Evolutionary conservation across 2,113 vertebrate genomes (phyloP), one percentile per base, ranked within the genome.

Genomic region (Ammodytes marinus): DNA sequence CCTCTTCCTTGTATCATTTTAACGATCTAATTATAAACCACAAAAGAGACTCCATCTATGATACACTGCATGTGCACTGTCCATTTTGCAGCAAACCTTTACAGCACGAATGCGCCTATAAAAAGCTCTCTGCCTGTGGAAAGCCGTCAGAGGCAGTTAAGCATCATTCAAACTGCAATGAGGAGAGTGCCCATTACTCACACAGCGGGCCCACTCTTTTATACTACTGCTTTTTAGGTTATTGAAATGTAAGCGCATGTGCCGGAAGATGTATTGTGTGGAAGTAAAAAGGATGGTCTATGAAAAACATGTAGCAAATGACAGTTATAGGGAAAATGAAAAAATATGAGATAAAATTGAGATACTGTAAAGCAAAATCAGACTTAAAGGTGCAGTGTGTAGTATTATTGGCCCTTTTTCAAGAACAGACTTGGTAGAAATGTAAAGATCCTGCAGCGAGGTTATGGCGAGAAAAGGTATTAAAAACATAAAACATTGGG

Each of bases 71-170:
- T n/a, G 17, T 4, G 11, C 42, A 49, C 50, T 14, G 47, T n/a
- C 19, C 12, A 13, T 65, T 77, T 66, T 15, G n/a, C 50, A 19
- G 9, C 15, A 64, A 27, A n/a, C 58, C n/a, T 61, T n/a, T 8
- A 11, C 42, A 3, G 50, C 76, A 11, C 54, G 17, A 60, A 60
- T 6, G 19, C 49, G 68, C 11, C 27, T 19, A 12, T 69, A 77
- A 65, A 67, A 65, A 8, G 76, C 61, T 63, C 61, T 63, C 19
- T 14, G 47, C 69, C 66, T 54, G 54, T 67, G 27, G 64, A 75
- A 54, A 64, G 49, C 53, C 69, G 43, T 6, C n/a, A 58, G 42
- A 59, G 27, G 57, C 14, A 40, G 58, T n/a, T 17, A 2, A 35
- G 15, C 35, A 50, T 71, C 49, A 70, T 53, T 61, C 61, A 59